Evolutionary conservation across 2,797 vertebrate genomes (phyloP), one percentile per base, ranked within the genome.

Genomic region (Uromys caudimaculatus): DNA sequence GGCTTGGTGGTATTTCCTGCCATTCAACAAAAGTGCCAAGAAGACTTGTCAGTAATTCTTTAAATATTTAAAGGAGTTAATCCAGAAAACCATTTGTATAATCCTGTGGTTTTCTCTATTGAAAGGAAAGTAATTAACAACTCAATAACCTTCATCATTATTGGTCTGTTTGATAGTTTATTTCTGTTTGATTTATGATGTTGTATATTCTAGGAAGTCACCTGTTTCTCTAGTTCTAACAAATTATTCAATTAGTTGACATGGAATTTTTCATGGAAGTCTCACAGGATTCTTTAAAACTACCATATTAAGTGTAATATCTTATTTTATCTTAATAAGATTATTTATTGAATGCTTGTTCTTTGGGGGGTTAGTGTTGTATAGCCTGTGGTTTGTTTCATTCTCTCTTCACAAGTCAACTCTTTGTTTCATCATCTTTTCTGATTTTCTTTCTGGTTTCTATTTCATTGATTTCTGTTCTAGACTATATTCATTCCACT

Each of bases 341-440:
- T 86, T 50, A 56, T 29, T 78, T 44, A 78, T 38, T 58, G 21
- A 93, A 32, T 24, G 2, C 54, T 77, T 19, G 10, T 35, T 3
- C 4, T 81, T 10, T 17, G 21, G 3, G 4, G 6, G 32, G 2
- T 4, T 16, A 19, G 3, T 4, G 27, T 71, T 62, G 1, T 38
- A 17, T 75, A 19, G 6, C 19, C 23, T 60, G 58, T 9, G 1
- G 0, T 84, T 84, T 50, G 35, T 27, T 62, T 77, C 35, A 50
- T 35, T 73, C 12, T 24, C 11, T 75, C 71, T 90, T 79, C 5
- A 54, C 10, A 91, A 24, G n/a, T 6, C n/a, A 54, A 16, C 3
- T 64, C 19, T 41, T 56, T 29, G 2, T 14, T 29, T 67, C 16
- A 27, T 4, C 47, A 11, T 44, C 50, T 6, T 32, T 73, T 85